These are phyloP conservation scores for Melipona beecheii DNA, from an alignment of 2,888 invertebrate species.

Conservation along the genomic window DNA sequence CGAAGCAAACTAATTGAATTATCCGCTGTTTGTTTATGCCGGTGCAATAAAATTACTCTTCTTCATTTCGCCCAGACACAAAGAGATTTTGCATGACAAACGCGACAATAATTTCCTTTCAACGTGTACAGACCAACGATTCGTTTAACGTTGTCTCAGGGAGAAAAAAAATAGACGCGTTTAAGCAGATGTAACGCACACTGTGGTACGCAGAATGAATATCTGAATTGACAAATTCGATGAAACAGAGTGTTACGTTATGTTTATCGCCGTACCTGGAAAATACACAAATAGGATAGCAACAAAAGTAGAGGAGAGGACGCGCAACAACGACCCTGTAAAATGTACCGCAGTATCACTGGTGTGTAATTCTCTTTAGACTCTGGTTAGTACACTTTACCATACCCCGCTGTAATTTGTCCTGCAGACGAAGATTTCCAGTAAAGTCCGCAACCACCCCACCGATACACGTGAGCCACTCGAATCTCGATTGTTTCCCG, in stretches of 20 bases:
- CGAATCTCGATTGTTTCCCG: slow-evolving; percentile 42
- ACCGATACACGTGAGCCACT: slow-evolving; percentile 4
- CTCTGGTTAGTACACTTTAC: slow-evolving; percentile 44
- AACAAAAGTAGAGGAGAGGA: slow-evolving; percentile 5
- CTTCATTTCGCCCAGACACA: not conserved
- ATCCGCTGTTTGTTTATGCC: not conserved
- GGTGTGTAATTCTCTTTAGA: slow-evolving; percentile 42
- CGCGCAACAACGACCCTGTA: slow-evolving; percentile 14
- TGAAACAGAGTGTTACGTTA: not conserved
- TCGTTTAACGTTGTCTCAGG: not conserved
- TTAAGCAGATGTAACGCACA: not conserved
- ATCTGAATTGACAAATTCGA: slow-evolving; percentile 3
- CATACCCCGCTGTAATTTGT: slow-evolving; percentile 38
- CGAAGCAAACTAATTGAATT: not conserved
- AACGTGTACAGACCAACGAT: not conserved
- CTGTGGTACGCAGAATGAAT: not conserved
- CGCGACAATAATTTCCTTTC: not conserved
- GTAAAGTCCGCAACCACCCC: slow-evolving; percentile 27
- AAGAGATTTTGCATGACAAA: not conserved
- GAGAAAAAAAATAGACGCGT: not conserved
- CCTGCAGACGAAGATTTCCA: slow-evolving; percentile 45
- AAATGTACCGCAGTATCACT: slow-evolving; percentile 15
- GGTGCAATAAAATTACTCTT: not conserved
- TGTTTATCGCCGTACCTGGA: not conserved
- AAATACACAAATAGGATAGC: not conserved